A percentile compares a stretch with the other conserved stretches of the same genome.
phyloP scores from a whole-genome alignment of 2,888 invertebrate genomes.

The Oscheius onirici region DNA sequence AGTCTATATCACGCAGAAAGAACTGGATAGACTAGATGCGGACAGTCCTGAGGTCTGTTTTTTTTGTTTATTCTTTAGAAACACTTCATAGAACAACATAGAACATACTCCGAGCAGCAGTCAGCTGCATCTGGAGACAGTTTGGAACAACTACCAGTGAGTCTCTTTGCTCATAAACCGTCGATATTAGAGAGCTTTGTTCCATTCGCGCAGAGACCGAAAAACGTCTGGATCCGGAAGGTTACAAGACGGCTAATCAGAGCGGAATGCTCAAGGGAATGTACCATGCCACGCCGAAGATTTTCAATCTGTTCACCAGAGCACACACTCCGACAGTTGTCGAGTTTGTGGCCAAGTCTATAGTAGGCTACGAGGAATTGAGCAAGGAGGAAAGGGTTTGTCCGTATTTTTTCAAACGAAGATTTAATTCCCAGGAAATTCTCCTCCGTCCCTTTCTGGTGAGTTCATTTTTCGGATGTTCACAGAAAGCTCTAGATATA shows the following conservation, averaged over 20 bases:
- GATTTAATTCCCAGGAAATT: not conserved
- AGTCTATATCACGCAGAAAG: not conserved
- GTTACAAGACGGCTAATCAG: slow-evolving; percentile 11
- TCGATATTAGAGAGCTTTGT: not conserved
- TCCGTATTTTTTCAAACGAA: not conserved
- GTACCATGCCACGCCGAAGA: slow-evolving; percentile 11
- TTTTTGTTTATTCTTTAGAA: not conserved
- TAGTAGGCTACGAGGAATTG: slow-evolving; percentile 9
- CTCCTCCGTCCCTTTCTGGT: slow-evolving; percentile 10
- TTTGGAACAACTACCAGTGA: slow-evolving; percentile 22
- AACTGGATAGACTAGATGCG: not conserved
- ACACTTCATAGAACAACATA: too few species aligned
- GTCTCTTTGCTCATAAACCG: not conserved
- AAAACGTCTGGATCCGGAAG: slow-evolving; percentile 10
- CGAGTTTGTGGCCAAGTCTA: slow-evolving; percentile 5
- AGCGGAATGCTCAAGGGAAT: slow-evolving; percentile 16
- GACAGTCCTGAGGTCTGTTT: not conserved
- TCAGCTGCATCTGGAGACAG: not conserved
- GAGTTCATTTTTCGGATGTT: too few species aligned
- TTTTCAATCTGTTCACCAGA: slow-evolving; percentile 9
- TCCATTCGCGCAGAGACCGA: slow-evolving; percentile 4
- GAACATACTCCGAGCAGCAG: not conserved
- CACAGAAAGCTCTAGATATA: too few species aligned
- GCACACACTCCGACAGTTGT: slow-evolving; percentile 12
- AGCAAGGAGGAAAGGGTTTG: not conserved